These are phyloP conservation scores for Sardina pilchardus DNA, from an alignment of 2,113 vertebrate species.

Conservation along the genomic window DNA sequence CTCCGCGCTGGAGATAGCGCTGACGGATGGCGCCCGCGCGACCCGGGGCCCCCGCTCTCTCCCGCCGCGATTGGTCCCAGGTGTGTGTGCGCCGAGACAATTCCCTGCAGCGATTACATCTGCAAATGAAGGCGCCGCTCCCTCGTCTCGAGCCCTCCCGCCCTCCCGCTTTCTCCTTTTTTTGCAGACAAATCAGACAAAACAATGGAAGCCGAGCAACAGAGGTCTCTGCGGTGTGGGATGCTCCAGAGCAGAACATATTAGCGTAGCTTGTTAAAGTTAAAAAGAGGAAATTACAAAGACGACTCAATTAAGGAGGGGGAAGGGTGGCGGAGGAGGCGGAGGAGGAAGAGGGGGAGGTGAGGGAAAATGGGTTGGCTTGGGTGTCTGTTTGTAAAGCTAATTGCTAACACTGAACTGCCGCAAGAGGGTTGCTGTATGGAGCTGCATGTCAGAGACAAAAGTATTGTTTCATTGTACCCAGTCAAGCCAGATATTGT, in stretches of 20 bases:
- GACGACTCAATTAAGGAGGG: constrained; percentile 27
- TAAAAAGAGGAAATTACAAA: constrained; percentile 32
- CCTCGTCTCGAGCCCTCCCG: constrained; percentile 34
- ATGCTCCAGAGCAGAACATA: constrained; percentile 45
- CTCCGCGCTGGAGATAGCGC: not conserved
- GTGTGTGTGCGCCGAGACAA: constrained; percentile 27
- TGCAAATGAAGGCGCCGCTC: constrained; percentile 25
- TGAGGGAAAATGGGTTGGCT: not conserved
- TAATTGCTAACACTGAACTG: not conserved
- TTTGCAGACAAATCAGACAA: constrained; percentile 37
- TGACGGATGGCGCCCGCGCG: not conserved
- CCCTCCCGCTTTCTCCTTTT: not conserved
- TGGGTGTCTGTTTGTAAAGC: constrained; percentile 2
- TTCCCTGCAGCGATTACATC: constrained; percentile 42
- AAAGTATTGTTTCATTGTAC: not conserved
- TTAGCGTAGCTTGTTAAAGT: constrained; percentile 48
- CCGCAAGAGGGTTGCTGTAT: not conserved
- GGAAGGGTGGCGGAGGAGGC: not conserved
- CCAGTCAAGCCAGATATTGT: not conserved
- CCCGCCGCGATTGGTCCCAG: constrained; percentile 38
- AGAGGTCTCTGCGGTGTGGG: constrained; percentile 40
- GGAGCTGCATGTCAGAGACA: not conserved
- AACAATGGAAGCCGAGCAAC: constrained; percentile 41
- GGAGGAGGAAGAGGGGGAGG: not conserved
- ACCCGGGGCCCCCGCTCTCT: not conserved